Conservation (phyloP, 1,140 invertebrate genomes). For the Eciton burchellii region DNA sequence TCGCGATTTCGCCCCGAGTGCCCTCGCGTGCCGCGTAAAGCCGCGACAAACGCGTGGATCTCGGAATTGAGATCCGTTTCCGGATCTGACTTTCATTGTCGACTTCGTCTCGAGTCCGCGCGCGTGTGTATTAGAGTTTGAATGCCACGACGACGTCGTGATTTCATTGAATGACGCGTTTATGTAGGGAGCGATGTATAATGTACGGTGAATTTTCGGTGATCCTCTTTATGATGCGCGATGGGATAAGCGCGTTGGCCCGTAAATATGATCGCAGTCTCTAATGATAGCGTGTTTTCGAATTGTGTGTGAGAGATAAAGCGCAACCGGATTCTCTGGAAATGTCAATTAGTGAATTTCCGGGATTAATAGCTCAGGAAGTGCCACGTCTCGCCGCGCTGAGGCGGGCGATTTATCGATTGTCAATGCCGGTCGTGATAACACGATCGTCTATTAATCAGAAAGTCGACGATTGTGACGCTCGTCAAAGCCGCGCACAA, state of each 20-base stretch:
- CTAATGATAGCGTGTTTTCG: too few species aligned
- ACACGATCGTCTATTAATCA: constrained; percentile 35
- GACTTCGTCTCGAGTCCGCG: neutral
- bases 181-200: too few species aligned
- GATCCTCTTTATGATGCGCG: too few species aligned
- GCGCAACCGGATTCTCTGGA: constrained; percentile 13
- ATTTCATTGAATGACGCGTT: too few species aligned
- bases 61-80: too few species aligned
- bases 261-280: too few species aligned
- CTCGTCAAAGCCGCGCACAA: constrained; percentile 30
- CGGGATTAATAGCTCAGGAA: constrained; percentile 16
- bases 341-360: constrained; percentile 21
- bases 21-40: neutral
- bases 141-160: too few species aligned
- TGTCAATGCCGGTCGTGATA: constrained; percentile 14
- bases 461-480: constrained; percentile 40
- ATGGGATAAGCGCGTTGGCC: too few species aligned
- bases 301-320: constrained; percentile 28
- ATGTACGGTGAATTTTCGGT: too few species aligned
- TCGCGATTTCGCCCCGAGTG: neutral
- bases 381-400: neutral
- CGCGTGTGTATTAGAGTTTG: too few species aligned
- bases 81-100: too few species aligned
- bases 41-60: neutral
- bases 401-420: constrained; percentile 35